Evolutionary conservation across 2,113 vertebrate species (phyloP).

Genomic region (Furnarius figulus): DNA sequence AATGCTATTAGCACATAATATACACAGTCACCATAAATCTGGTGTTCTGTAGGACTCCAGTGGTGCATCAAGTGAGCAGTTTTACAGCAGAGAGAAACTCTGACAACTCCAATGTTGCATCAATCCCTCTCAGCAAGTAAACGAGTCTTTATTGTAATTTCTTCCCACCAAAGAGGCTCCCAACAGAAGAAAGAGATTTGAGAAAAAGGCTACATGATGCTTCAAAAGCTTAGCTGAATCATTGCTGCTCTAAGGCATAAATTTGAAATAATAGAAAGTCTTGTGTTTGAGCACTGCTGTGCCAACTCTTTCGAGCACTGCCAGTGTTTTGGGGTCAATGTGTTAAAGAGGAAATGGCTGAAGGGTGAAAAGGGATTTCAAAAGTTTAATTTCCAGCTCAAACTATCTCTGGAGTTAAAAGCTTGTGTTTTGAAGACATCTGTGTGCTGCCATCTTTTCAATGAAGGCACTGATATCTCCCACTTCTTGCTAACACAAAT

Average conservation of each 20-base stretch:
- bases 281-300: neutral
- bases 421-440: neutral
- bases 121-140: neutral
- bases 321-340: neutral
- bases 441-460: neutral
- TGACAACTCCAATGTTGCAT: neutral
- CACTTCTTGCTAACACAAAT: neutral
- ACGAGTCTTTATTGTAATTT: neutral
- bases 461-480: neutral
- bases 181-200: neutral
- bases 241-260: constrained; percentile 17
- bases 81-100: neutral
- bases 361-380: constrained; percentile 5
- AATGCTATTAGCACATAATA: neutral
- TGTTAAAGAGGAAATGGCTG: neutral
- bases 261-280: constrained; percentile 14
- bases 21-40: neutral
- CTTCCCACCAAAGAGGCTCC: neutral
- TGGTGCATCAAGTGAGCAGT: rapidly evolving
- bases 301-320: neutral
- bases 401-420: neutral
- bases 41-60: neutral
- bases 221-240: constrained; percentile 25
- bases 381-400: neutral
- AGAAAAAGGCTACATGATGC: neutral